A percentile compares a stretch with the other conserved stretches of the same genome.
These are phyloP conservation scores for Anser brachyrhynchus DNA, from an alignment of 2,113 vertebrate genomes.

Conservation along the genomic window DNA sequence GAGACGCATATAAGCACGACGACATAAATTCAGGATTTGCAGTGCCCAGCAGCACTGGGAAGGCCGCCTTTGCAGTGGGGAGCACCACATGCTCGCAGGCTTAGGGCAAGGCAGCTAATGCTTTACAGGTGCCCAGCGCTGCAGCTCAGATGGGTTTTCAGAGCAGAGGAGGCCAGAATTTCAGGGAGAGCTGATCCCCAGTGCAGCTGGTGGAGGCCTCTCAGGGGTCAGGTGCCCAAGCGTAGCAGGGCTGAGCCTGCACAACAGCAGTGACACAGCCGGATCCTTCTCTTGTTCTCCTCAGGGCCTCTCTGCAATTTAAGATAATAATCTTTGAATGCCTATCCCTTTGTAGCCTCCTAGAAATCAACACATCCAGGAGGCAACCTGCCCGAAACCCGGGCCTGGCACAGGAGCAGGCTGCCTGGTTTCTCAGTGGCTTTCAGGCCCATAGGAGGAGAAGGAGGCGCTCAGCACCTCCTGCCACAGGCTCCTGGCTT, in stretches of 20 bases:
- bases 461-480: background rate
- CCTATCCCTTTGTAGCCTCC: background rate
- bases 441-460: background rate
- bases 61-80: background rate
- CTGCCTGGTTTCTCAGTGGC: background rate
- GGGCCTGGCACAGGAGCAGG: background rate
- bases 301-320: background rate
- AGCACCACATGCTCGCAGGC: background rate
- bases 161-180: background rate
- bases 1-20: background rate
- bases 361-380: background rate
- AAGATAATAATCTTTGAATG: background rate
- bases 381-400: background rate
- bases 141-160: background rate
- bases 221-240: rapidly evolving
- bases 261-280: background rate
- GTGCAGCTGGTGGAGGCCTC: background rate
- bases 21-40: background rate
- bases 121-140: background rate
- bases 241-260: background rate
- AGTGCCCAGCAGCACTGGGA: rapidly evolving
- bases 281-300: background rate
- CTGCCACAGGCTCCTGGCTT: background rate
- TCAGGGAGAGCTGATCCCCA: rapidly evolving
- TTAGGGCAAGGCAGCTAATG: background rate